These are phyloP conservation scores for Microtus oregoni DNA, from an alignment of 2,113 vertebrate species.

Conservation along the genomic window DNA sequence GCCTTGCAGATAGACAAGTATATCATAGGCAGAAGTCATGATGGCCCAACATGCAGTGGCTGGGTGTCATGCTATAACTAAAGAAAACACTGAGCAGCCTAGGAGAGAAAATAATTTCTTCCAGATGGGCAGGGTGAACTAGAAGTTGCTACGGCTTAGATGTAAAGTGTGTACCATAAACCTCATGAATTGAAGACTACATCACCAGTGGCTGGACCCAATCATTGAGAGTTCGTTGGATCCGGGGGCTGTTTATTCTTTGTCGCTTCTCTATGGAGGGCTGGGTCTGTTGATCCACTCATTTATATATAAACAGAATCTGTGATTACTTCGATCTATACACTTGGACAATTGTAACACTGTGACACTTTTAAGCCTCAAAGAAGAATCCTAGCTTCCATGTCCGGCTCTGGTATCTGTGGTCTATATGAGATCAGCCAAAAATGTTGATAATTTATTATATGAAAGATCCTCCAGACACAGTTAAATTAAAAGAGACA, in stretches of 20 bases:
- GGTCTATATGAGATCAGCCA: not conserved
- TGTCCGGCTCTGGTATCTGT: not conserved
- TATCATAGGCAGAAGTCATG: not conserved
- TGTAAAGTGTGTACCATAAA: not conserved
- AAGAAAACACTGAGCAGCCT: not conserved
- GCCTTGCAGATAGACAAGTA: not conserved
- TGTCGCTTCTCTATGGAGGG: not conserved
- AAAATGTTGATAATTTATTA: conserved; percentile 11
- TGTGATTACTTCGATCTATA: not conserved
- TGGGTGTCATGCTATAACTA: not conserved
- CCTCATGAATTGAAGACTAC: not conserved
- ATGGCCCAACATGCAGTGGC: not conserved
- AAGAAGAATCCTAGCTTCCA: not conserved
- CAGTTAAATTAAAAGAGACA: conserved; percentile 36
- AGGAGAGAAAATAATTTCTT: not conserved
- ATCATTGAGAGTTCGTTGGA: not conserved
- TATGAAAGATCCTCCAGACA: not conserved
- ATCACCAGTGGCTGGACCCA: not conserved
- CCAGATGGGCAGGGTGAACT: not conserved
- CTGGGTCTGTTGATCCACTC: not conserved
- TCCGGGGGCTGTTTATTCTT: not conserved
- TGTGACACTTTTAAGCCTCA: not conserved
- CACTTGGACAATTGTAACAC: not conserved
- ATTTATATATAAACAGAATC: not conserved
- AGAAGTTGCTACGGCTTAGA: not conserved